Conservation (phyloP, 2,888 invertebrate species). For the Lepeophtheirus nordmannii region DNA sequence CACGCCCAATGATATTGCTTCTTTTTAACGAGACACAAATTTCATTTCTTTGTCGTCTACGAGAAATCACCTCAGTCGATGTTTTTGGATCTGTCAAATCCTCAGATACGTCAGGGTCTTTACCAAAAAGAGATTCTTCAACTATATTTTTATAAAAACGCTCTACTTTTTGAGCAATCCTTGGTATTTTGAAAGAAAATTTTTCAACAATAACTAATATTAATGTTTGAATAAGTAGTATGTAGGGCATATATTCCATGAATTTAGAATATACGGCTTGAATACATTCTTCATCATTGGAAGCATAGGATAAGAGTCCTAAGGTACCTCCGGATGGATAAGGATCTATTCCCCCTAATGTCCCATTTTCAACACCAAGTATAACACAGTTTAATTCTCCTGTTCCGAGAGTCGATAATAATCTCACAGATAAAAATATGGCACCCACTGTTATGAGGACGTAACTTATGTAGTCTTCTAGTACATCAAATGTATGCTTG, state of each 20-base stretch:
- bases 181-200: slow-evolving; percentile 17
- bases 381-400: slow-evolving; percentile 17
- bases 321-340: slow-evolving; percentile 21
- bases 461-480: slow-evolving; percentile 23
- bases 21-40: slow-evolving; percentile 21
- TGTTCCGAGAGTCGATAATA: slow-evolving; percentile 17
- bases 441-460: slow-evolving; percentile 15
- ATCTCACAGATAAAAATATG: slow-evolving; percentile 12
- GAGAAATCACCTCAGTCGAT: slow-evolving; percentile 15
- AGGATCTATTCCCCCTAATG: slow-evolving; percentile 9
- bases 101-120: slow-evolving; percentile 23
- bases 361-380: slow-evolving; percentile 17
- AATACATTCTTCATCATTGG: slow-evolving; percentile 16
- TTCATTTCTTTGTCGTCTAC: slow-evolving; percentile 21
- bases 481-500: slow-evolving; percentile 23
- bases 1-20: slow-evolving; percentile 19
- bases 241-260: slow-evolving; percentile 20
- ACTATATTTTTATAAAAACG: slow-evolving; percentile 23
- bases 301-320: slow-evolving; percentile 14
- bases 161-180: slow-evolving; percentile 21
- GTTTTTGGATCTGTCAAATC: slow-evolving; percentile 18
- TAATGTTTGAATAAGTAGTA: slow-evolving; percentile 21
- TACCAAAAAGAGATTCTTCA: slow-evolving; percentile 24
- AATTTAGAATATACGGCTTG: slow-evolving; percentile 7
- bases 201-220: slow-evolving; percentile 18